phyloP scores from a whole-genome alignment of 2,888 invertebrate species.

The Cephus nigrinus region DNA sequence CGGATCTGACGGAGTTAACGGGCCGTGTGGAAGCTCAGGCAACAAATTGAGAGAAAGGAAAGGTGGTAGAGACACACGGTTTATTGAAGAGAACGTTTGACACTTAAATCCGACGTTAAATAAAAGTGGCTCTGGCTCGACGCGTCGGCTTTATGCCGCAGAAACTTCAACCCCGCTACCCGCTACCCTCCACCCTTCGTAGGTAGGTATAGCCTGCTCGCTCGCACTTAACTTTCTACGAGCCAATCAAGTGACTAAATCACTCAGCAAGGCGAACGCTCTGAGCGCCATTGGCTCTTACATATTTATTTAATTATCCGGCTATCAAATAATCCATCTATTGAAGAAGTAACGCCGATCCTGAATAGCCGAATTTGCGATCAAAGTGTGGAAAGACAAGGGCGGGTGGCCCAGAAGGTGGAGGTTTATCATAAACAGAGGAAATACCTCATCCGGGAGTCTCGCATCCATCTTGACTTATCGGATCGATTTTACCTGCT shows the following conservation, averaged over 20 bases:
- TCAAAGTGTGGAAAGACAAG: not conserved
- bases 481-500: not conserved
- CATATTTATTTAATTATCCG: slow-evolving; percentile 48
- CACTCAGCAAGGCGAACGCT: slow-evolving; percentile 53
- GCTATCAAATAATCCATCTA: not conserved
- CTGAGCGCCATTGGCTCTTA: slow-evolving; percentile 53
- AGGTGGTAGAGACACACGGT: not conserved
- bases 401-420: not conserved
- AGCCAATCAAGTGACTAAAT: slow-evolving; percentile 53
- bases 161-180: slow-evolving; percentile 12
- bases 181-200: not conserved
- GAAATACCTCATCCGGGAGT: not conserved
- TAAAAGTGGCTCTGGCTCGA: slow-evolving; percentile 50
- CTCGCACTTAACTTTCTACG: slow-evolving; percentile 49
- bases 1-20: not conserved
- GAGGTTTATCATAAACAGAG: not conserved
- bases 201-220: slow-evolving; percentile 27
- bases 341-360: not conserved
- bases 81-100: not conserved
- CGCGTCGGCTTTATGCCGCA: slow-evolving; percentile 28
- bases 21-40: not conserved
- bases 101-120: slow-evolving; percentile 56
- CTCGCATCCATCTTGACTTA: not conserved
- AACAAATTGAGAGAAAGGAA: not conserved
- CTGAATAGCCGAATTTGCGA: not conserved